Evolutionary conservation across 2,797 vertebrate species (phyloP).

Genomic region (Sciurus carolinensis): DNA sequence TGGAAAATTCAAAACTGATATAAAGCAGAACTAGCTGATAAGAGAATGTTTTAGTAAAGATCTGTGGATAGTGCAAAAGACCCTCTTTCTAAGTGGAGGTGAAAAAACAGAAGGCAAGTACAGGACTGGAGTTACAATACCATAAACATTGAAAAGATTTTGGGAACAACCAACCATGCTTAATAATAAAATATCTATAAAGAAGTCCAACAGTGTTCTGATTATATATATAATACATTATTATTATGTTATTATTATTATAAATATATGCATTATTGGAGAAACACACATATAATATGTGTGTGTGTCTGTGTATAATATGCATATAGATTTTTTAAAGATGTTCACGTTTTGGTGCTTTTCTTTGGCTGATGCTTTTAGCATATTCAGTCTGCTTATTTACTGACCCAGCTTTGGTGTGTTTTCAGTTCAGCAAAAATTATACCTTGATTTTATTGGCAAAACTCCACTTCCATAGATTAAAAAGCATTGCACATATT

Average conservation of each 20-base stretch:
- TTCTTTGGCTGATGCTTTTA: not conserved
- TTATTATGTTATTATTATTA: no score
- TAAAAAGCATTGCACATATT: not conserved
- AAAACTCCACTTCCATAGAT: not conserved
- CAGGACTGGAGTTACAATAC: not conserved
- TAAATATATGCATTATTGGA: not conserved
- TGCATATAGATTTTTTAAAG: not conserved
- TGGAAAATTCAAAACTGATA: slow-evolving; percentile 5
- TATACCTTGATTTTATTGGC: slow-evolving; percentile 1
- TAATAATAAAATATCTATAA: slow-evolving; percentile 23
- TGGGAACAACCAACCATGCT: not conserved
- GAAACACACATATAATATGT: not conserved
- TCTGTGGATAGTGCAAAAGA: not conserved
- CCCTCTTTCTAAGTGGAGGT: not conserved
- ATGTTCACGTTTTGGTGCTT: not conserved
- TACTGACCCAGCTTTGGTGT: not conserved
- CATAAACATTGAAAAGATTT: not conserved
- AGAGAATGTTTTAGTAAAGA: slow-evolving; percentile 7
- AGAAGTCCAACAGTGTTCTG: not conserved
- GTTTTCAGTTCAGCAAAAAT: slow-evolving; percentile 14
- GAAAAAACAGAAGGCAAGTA: slow-evolving; percentile 14
- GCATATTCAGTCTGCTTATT: not conserved
- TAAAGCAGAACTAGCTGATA: not conserved
- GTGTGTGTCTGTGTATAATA: not conserved
- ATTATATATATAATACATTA: not conserved